Evolutionary conservation across 2,797 vertebrate genomes (phyloP), one percentile per base, ranked within the genome.

Genomic region (Microhierax caerulescens): DNA sequence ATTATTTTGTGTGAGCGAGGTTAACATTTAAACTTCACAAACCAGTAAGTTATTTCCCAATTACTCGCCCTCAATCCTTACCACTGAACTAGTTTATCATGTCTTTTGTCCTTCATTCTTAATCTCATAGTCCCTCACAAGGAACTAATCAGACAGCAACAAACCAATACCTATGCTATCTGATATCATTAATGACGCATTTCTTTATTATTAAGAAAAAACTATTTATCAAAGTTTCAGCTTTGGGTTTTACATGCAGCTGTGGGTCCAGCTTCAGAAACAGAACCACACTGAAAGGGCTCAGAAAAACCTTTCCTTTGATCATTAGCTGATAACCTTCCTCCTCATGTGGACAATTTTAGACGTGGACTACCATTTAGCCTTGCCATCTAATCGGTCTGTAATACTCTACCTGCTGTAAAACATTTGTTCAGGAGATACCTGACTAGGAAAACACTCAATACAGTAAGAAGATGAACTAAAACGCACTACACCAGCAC

Each of bases 111-210:
- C 61, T 34, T 74, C 36, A 34, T 4, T 57, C 32, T 83, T 92
- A 39, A 79, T 28, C 59, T 83, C 92, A 34, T 43, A 59, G 5
- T 89, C 70, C 39, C 32, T 80, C 34, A 61, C 24, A 91, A 90
- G 21, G 54, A 94, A 95, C 30, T 64, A 86, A 95, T 79, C 61
- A 86, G 63, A 95, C 50, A 82, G 73, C 69, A 96, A 93, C 34
- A 89, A 56, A 89, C 56, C 36, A 93, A 47, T 78, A 94, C 36
- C 34, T 69, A 20, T 23, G 24, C 72, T 90, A 89, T 34, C 73
- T 36, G 32, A 78, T 73, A 92, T 54, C 51, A 88, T 78, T 79
- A 95, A 86, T 30, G 65, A 68, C 36, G 36, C 23, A 63, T 65
- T 85, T 72, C 69, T 87, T 93, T 74, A 94, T 68, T 88, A 88